Evolutionary conservation across 1,140 invertebrate species (phyloP).

Genomic region (Trichogramma pretiosum): DNA sequence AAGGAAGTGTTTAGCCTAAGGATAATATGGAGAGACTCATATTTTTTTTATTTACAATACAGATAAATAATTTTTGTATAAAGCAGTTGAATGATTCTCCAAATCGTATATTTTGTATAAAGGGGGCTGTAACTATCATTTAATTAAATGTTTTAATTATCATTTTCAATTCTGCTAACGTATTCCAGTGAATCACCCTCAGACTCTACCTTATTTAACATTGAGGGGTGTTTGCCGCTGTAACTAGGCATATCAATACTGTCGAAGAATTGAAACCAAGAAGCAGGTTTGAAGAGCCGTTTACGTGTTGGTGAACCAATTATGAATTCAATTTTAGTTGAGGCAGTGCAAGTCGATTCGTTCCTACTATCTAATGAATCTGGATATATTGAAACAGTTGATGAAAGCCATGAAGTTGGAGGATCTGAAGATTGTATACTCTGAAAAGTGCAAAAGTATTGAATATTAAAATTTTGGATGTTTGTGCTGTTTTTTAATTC

Average conservation of each 20-base stretch:
- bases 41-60: no score
- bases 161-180: no score
- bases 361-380: slow-evolving; percentile 36
- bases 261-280: slow-evolving; percentile 42
- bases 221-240: slow-evolving; percentile 38
- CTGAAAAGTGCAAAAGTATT: slow-evolving; percentile 30
- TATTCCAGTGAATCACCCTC: slow-evolving; percentile 50
- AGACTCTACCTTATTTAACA: slow-evolving; percentile 46
- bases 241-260: slow-evolving; percentile 53
- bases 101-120: no score
- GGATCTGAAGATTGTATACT: slow-evolving; percentile 32
- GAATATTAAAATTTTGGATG: no score
- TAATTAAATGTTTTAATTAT: no score
- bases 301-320: slow-evolving; percentile 38
- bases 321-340: slow-evolving; percentile 39
- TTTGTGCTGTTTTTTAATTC: no score
- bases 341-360: slow-evolving; percentile 31
- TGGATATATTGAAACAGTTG: slow-evolving; percentile 37
- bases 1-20: no score
- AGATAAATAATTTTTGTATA: no score
- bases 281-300: slow-evolving; percentile 32
- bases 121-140: no score
- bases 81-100: no score
- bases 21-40: no score
- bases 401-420: slow-evolving; percentile 42